phyloP scores from a whole-genome alignment of 2,797 vertebrate species.

The Alouatta caraya region DNA sequence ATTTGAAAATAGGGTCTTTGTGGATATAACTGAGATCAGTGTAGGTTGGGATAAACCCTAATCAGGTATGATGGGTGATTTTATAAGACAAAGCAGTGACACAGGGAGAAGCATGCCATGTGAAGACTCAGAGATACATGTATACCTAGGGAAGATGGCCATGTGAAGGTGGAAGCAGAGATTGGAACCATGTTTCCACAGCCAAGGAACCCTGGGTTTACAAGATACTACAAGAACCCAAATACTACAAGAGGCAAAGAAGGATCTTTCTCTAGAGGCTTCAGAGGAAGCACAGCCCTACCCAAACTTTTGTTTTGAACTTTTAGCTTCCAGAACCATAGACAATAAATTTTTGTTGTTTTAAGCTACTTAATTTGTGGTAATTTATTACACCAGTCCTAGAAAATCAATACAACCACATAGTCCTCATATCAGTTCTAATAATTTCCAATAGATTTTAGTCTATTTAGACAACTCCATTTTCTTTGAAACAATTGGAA shows the following conservation, averaged over 20 bases:
- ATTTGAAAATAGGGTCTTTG: neutral
- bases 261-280: neutral
- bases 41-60: neutral
- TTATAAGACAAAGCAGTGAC: neutral
- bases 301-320: neutral
- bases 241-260: neutral
- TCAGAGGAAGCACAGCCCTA: neutral
- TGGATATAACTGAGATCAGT: neutral
- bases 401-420: neutral
- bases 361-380: neutral
- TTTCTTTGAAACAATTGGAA: neutral
- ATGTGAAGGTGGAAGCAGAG: neutral
- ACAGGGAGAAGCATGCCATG: neutral
- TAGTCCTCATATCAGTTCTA: neutral
- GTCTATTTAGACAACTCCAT: neutral
- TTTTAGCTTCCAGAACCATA: neutral
- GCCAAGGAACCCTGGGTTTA: neutral
- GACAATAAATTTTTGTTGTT: neutral
- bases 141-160: too few relatives aligned
- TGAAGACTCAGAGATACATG: neutral
- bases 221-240: neutral
- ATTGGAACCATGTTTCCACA: neutral
- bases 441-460: neutral
- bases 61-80: neutral
- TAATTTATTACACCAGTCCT: neutral